Evolutionary conservation across 2,797 vertebrate genomes (phyloP), one percentile per base, ranked within the genome.

Genomic region (Myotis planiceps): DNA sequence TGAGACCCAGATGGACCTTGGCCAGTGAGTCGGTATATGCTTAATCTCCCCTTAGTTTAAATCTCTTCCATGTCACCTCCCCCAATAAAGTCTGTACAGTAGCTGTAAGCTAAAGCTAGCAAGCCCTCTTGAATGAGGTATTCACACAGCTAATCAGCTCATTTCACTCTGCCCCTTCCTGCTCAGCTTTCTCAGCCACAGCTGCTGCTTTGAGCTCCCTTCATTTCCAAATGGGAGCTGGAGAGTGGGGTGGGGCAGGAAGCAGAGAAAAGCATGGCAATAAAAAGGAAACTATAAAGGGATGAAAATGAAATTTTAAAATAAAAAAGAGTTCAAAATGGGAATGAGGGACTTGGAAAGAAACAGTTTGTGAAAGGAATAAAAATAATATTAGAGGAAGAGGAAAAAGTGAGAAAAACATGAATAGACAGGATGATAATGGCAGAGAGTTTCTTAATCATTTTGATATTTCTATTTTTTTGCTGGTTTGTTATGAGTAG

Each of bases 341-440:
- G 51, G 23, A 92, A 21, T 4, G n/a, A 80, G 25, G n/a, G 49
- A 63, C 53, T 42, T 72, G 37, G 32, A 51, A n/a, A 88, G 29
- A 90, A 92, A n/a, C 51, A 76, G 25, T 51, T 82, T 85, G 5
- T 85, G 32, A 92, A 94, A 95, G 29, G 25, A 84, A 51, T 68
- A 45, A 83, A 84, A 88, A 65, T 47, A 4, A 21, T 66, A 27
- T n/a, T 15, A 1, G 1, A n/a, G 49, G 6, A 72, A 45, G 53
- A 82, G 42, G 47, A 63, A 66, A 74, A 71, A 8, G 29, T 39
- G 12, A 78, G 49, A 60, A 69, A 45, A 49, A 51, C 8, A 39
- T 34, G 10, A 63, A 53, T 2, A 49, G 12, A 69, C 51, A 68
- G 23, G 16, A 45, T 49, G 1, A 76, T 19, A 6, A 27, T 72